Evolutionary conservation across 2,797 vertebrate genomes (phyloP), one percentile per base, ranked within the genome.

Genomic region (Enteromius fasciolatus): DNA sequence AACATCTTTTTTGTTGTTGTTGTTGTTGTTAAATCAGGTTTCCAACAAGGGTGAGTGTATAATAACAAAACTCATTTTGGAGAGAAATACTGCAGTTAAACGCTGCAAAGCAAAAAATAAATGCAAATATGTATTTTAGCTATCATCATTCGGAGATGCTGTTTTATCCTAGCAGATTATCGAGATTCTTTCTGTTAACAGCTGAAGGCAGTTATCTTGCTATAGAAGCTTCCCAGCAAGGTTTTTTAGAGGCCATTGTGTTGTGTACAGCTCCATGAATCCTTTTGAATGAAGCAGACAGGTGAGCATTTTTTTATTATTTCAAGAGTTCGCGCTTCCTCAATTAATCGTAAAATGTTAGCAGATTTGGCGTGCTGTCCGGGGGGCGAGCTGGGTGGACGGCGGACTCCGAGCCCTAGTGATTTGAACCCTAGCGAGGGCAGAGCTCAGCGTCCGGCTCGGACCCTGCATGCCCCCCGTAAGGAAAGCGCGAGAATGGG

Each of bases 161-260:
- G 39, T 63, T 7, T 70, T 33, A n/a, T 41, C 15, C 52, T 23
- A 59, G 23, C 11, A 25, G 57, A 11, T 25, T 41, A 80, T 14
- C 12, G 17, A 66, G 9, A 25, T 12, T 36, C 48, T 17, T 31
- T 10, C 23, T 59, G 50, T 10, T 59, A 44, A 12, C 57, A 36
- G 50, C 36, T 10, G 10, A 69, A 44, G 78, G 48, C 15, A 69
- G 64, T 57, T 79, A 44, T 79, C 50, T 11, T 52, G 46, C n/a
- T 6, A 9, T 57, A 57, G 17, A 54, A 28, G 33, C 50, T 41
- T 44, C 48, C 9, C 18, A 52, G 5, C 17, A 52, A 14, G 41
- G 7, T 77, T 33, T 66, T 77, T 77, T 18, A 44, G 28, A 61
- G 17, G 48, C 31, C 15, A 57, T 31, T 79, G 50, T 25, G 33